Base-by-base conservation (phyloP, 2,797 vertebrate genomes). In the Sebastes nivosus region DNA sequence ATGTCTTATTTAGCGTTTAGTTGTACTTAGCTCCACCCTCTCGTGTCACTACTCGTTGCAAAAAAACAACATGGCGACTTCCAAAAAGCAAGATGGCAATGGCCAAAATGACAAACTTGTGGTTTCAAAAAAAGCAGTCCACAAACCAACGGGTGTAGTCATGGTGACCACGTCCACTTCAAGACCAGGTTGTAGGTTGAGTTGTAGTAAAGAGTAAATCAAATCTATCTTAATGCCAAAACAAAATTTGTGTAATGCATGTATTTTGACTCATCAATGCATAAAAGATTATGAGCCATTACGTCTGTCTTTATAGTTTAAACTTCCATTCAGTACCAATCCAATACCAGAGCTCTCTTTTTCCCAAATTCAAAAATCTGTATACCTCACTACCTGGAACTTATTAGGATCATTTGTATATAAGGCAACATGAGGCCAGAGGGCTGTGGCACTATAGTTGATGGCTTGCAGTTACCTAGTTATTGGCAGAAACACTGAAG, bases 11-110 rank as follows among this genome's bases (percentile, higher is more conserved):
- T 8, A 50, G 16, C 46, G 3, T 20, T 8, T 18, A 18, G 18
- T 50, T 50, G 18, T 8, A 20, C 16, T 46, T 46, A 20, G 46
- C 16, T 50, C 46, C 46, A 50, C 16, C 38, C 38, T 46, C 38
- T 46, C 6, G 14, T 46, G 38, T 46, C 38, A 46, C 14, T 46
- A 6, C 38, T 18, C 6, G 38, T 42, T 42, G 0, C 38, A 42
- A 42, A 42, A 16, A 42, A 0, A 0, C 2, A 14, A 14, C 36
- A 42, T 16, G 6, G 38, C 5, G 6, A 42, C 2, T 0, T 1
- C 38, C 14, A 42, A 42, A 42, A 16, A 38, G 13, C 36, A 38
- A 38, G 6, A 42, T 16, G 14, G 42, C 14, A 7, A 46, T 16
- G 14, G 0, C 42, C 42, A 46, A 18, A 46, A 46, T 46, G 14